phyloP scores from a whole-genome alignment of 2,888 invertebrate genomes.

The Drosophila aldrichi region DNA sequence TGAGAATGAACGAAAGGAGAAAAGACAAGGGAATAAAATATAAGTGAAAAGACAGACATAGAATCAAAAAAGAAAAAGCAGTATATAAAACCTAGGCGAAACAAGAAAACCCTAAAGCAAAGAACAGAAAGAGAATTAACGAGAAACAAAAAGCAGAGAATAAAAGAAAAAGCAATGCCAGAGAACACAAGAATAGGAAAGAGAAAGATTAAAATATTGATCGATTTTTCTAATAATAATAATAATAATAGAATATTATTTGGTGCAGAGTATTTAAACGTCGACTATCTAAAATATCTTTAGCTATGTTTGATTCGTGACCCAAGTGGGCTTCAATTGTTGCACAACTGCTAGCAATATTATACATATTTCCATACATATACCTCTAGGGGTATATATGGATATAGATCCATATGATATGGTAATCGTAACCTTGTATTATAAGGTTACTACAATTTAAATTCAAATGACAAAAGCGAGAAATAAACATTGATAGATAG shows the following conservation, averaged over 20 bases:
- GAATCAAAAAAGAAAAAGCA: not conserved
- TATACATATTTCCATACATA: not conserved
- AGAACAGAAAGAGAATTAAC: too few relatives aligned
- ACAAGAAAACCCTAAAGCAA: too few relatives aligned
- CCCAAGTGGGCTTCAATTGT: not conserved
- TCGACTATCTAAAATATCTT: not conserved
- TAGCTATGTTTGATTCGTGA: not conserved
- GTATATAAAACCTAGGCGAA: too few relatives aligned
- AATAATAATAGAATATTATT: too few relatives aligned
- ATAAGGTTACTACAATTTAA: not conserved
- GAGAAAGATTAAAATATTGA: too few relatives aligned
- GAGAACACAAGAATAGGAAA: too few relatives aligned
- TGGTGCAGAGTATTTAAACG: not conserved
- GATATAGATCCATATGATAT: not conserved
- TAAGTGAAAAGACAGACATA: not conserved
- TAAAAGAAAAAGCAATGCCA: too few relatives aligned
- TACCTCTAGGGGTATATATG: too few relatives aligned
- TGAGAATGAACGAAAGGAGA: not conserved
- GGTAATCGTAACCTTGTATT: not conserved
- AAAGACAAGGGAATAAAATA: not conserved
- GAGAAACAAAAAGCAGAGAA: too few relatives aligned
- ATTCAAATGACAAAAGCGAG: not conserved
- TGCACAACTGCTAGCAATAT: slow-evolving; percentile 2
- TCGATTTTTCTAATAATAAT: too few relatives aligned
- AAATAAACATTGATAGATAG: not conserved